phyloP scores from a whole-genome alignment of 2,113 vertebrate species.

The Casuarius casuarius region DNA sequence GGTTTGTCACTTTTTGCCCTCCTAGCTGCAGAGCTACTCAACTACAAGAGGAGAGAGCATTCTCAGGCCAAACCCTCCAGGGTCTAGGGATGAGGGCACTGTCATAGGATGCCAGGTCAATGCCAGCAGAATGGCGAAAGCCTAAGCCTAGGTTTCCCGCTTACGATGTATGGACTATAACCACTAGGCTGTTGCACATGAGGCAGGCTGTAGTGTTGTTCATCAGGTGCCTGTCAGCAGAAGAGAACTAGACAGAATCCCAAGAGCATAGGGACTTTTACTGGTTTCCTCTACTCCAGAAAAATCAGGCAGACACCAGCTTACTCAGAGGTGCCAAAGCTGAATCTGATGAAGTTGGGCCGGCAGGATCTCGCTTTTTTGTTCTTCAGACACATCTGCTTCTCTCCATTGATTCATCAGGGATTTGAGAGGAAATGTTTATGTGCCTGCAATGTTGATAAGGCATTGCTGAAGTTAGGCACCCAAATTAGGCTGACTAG shows the following conservation, averaged over 20 bases:
- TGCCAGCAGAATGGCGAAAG: background rate
- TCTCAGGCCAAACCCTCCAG: rapidly evolving
- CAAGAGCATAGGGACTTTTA: background rate
- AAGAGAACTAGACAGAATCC: no score
- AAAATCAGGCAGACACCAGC: background rate
- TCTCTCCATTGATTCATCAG: background rate
- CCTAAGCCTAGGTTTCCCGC: background rate
- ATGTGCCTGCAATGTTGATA: no score
- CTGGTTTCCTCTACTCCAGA: background rate
- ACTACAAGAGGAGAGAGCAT: background rate
- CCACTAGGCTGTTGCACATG: background rate
- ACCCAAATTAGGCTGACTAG: rapidly evolving
- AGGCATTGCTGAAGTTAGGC: background rate
- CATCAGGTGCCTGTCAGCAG: no score
- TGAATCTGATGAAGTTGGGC: background rate
- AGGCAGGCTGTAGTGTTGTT: background rate
- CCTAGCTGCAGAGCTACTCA: no score
- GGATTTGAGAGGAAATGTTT: background rate
- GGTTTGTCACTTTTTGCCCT: background rate
- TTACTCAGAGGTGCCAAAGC: background rate
- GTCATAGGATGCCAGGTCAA: background rate
- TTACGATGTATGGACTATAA: background rate
- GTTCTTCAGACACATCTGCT: background rate
- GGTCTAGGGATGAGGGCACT: background rate
- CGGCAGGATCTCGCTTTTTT: background rate